A percentile compares a stretch with the other conserved stretches of the same genome.
Evolutionary conservation across 2,797 vertebrate species (phyloP).

Genomic region (Tokudaia tokunoshimensis): DNA sequence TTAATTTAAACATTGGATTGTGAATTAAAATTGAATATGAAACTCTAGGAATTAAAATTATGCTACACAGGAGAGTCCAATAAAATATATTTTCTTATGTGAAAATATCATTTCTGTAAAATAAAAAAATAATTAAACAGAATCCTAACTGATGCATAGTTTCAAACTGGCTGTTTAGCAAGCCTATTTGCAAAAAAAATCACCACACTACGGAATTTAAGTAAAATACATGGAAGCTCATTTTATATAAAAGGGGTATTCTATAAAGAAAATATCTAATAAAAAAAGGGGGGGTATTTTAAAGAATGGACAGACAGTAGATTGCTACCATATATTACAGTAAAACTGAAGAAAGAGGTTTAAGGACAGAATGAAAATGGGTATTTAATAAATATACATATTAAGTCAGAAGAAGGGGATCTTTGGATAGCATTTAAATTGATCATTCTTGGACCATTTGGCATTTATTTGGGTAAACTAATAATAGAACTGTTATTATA

Average conservation of each 20-base stretch:
- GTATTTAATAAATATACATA: background rate
- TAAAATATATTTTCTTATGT: background rate
- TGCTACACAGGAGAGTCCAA: background rate
- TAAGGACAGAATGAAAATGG: constrained; percentile 1
- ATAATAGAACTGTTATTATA: constrained; percentile 4
- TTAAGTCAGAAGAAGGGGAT: background rate
- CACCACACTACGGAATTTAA: background rate
- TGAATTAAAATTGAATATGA: background rate
- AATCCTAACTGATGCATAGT: background rate
- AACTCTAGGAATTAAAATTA: background rate
- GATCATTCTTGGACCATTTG: background rate
- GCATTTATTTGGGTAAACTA: constrained; percentile 27
- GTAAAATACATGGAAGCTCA: background rate
- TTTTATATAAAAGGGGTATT: background rate
- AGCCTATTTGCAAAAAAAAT: background rate
- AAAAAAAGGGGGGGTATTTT: background rate
- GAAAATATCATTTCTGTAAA: background rate
- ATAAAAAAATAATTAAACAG: background rate
- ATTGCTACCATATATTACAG: background rate
- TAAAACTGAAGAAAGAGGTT: constrained; percentile 15
- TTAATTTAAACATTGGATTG: background rate
- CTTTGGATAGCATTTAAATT: background rate
- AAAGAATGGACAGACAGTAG: background rate
- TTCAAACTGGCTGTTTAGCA: background rate
- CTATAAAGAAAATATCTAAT: background rate